Evolutionary conservation across 2,888 invertebrate species (phyloP), one percentile per base, ranked within the genome.

Genomic region (Oxyteleia sp.): DNA sequence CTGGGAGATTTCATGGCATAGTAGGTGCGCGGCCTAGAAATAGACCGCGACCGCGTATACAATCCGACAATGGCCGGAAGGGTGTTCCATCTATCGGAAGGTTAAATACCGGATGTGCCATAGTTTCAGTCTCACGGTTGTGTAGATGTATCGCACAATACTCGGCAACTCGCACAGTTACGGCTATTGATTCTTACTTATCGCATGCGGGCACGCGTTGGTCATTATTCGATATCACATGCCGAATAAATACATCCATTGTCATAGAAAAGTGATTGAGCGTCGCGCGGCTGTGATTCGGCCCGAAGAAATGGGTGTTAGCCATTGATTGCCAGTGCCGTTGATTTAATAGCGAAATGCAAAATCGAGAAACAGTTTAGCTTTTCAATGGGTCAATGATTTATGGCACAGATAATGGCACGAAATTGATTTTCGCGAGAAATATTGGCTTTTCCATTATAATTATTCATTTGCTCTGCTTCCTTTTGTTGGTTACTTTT

Each of bases 41-140:
- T 90, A 90, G 91, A 91, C 89, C 91, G 87, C 88, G 89, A 90
- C 89, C 74, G 57, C 72, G 82, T 66, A 75, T 71, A 76, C 47
- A 75, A 71, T 53, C 82, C 88, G 88, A 92, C 91, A 91, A 91
- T 92, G 88, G 88, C 92, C 91, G 92, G 91, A 91, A 91, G 91
- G 84, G 76, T 87, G 85, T 66, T 84, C 85, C 86, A 79, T 72
- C 83, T 84, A 86, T 88, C 88, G 89, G 88, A 87, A 89, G 88
- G 88, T 87, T 87, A 86, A 88, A 87, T 86, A 85, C 87, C 86
- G 87, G 84, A 84, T 81, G 82, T 45, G 68, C 78, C 71, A 41
- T 71, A 82, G 82, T 76, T 82, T 71, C 71, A 51, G 68, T 74
- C 74, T 35, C 69, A 38, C 69, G 74, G 29, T 57, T 47, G 20